Evolutionary conservation across 2,888 invertebrate species (phyloP), one percentile per base, ranked within the genome.

Genomic region (Lithophane leautieri): DNA sequence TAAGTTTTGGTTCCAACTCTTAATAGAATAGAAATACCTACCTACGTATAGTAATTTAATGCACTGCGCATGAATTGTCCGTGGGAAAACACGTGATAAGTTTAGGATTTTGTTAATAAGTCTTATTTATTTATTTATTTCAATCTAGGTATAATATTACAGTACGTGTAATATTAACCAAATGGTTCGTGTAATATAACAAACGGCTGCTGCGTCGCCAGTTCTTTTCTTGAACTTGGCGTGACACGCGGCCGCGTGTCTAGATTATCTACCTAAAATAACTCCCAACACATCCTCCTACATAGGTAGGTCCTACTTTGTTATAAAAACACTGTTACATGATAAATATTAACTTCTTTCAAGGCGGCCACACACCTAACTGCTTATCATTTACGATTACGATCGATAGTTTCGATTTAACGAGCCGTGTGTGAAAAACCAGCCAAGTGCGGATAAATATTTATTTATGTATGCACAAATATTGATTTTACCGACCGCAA

Each of bases 301-400:
- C 56, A 25, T 7, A 25, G 40, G 40, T 40, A n/a, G 14, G 40
- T 40, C 34, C 34, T 34, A n/a, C 11, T n/a, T 40, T 62, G n/a
- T 14, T 6, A 40, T 40, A 40, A 63, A 34, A 42, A 63, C n/a
- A 16, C 40, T 42, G 9, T 25, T 42, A 42, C 40, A 42, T 22
- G 9, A n/a, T 42, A n/a, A n/a, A 42, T n/a, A 42, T 28, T 25
- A 19, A 52, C 11, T 52, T 62, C 12, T 62, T 50, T 62, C 34
- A 62, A 25, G 22, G 22, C 52, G 44, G 12, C 34, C 16, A 16
- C 42, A 9, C 28, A 74, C 3, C 16, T n/a, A 42, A 76, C 44
- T 44, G 16, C 22, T 19, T 65, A 47, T n/a, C 19, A 25, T 50
- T 66, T 47, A 63, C 44, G 34, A 62, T 62, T 62, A 75, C 63